Base-by-base conservation (phyloP, 35 echinoderm and acorn worm genomes). In the Eucidaris tribuloides region DNA sequence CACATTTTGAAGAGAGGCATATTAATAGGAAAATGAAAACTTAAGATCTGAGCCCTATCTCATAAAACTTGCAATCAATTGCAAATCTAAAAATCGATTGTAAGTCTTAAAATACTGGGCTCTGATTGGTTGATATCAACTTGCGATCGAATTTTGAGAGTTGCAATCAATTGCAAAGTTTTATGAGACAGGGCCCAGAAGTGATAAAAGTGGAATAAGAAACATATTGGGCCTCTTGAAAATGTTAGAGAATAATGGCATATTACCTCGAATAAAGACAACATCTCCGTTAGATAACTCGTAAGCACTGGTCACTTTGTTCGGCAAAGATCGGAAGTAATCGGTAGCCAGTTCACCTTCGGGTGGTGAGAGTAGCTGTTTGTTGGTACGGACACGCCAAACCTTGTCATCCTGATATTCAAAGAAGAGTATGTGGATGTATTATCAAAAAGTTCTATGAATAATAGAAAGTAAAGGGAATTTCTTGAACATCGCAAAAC, bases 181-280 rank as follows among this genome's bases (percentile, higher is more conserved):
- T 2, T 17, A 7, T 59, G 3, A 58, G 4, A 59, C 56, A 7
- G 7, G 56, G 22, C 56, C 9, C 0, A 0, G 22, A 24, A 1
- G 9, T 22, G 18, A 24, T 28, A 24, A 2, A 17, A 1, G 6
- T 5, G 7, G 22, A 0, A 3, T 23, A 5, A 3, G n/a, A 11
- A n/a, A 11, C 18, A 20, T 17, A 58, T 27, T 0, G 18, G 49
- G 49, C 2, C 49, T 40, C 68, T 7, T 74, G n/a, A 42, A 2
- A 20, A 9, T 40, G 2, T n/a, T n/a, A n/a, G n/a, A n/a, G n/a
- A n/a, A n/a, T n/a, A n/a, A n/a, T n/a, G n/a, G n/a, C n/a, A n/a
- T n/a, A n/a, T n/a, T 41, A 74, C 68, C 68, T 74, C 68, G 29
- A 14, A 19, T 40, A 74, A 74, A 74, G n/a, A 44, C 68, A 5